Base-by-base conservation (phyloP, 2,888 invertebrate species). In the Eubasilissa splendida region DNA sequence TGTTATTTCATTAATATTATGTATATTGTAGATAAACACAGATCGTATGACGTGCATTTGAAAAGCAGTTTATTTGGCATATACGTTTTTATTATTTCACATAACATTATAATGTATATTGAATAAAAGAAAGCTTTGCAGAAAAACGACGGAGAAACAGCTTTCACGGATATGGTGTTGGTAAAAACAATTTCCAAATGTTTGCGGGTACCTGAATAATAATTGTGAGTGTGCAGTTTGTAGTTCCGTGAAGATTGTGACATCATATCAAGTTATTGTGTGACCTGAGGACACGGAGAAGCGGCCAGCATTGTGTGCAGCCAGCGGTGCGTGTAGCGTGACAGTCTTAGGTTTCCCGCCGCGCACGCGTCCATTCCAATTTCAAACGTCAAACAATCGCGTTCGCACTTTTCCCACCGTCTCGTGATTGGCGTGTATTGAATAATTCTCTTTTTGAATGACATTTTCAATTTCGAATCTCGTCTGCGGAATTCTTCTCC, bases 391-490 rank as follows among this genome's bases (percentile, higher is more conserved):
- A 54, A 76, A 76, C 63, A 63, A 42, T 22, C 63, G 68, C 80
- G 76, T 66, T 59, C 59, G 60, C 58, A 71, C n/a, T 71, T 71
- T 56, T 33, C 54, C 31, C 14, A 71, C 56, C 71, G 71, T 54
- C 14, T 52, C n/a, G 76, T 33, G 65, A 71, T 71, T 73, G 79
- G 58, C 42, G 42, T n/a, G 2, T 4, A 76, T 76, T 63, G 11
- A 50, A 50, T 76, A 22, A 63, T 52, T 76, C 33, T 8, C 12
- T 60, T 53, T 68, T 83, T 79, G 80, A 68, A 83, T 83, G 83
- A 82, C 83, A 75, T 82, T 83, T 80, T 83, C 83, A 73, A 77
- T 83, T 63, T 82, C 82, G 50, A 78, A 77, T 33, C 77, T 83
- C 53, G 80, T 83, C 31, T 83, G 83, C 65, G 82, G 83, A 53